Evolutionary conservation across 2,888 invertebrate genomes (phyloP).

Genomic region (Mythimna vitellina): DNA sequence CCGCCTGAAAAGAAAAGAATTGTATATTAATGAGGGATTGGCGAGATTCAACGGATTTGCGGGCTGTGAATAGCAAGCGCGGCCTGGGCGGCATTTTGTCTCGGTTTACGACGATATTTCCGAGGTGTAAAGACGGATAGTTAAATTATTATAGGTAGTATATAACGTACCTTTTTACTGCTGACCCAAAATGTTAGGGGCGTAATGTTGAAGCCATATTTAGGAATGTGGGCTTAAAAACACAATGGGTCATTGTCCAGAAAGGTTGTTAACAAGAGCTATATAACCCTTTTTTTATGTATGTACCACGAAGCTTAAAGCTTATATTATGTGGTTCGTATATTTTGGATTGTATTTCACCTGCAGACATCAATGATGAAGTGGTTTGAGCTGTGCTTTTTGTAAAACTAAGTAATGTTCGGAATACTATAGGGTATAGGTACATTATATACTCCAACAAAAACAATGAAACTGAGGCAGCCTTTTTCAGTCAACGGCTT

Average conservation of each 20-base stretch:
- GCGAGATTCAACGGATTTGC: conserved; percentile 64
- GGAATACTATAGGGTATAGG: too few species aligned
- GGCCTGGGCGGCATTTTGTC: conserved; percentile 39
- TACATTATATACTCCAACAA: neutral
- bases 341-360: conserved; percentile 24
- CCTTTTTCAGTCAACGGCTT: too few species aligned
- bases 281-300: conserved; percentile 53
- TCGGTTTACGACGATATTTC: conserved; percentile 55
- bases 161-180: conserved; percentile 48
- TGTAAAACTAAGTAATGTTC: neutral
- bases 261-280: conserved; percentile 41
- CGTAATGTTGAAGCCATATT: conserved; percentile 46
- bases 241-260: conserved; percentile 56
- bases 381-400: neutral
- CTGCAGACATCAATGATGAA: conserved; percentile 24
- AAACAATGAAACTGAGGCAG: neutral
- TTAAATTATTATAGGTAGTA: conserved; percentile 55
- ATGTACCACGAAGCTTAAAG: conserved; percentile 10
- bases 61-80: conserved; percentile 48
- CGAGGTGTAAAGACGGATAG: conserved; percentile 48
- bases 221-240: conserved; percentile 50
- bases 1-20: conserved; percentile 77
- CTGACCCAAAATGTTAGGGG: conserved; percentile 37
- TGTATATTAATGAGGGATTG: conserved; percentile 70
- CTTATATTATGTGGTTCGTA: conserved; percentile 18